Percentiles rank a stretch among this genome's conserved stretches.
These are phyloP conservation scores for Hymenopus coronatus DNA, from an alignment of 2,888 invertebrate species.

Conservation along the genomic window DNA sequence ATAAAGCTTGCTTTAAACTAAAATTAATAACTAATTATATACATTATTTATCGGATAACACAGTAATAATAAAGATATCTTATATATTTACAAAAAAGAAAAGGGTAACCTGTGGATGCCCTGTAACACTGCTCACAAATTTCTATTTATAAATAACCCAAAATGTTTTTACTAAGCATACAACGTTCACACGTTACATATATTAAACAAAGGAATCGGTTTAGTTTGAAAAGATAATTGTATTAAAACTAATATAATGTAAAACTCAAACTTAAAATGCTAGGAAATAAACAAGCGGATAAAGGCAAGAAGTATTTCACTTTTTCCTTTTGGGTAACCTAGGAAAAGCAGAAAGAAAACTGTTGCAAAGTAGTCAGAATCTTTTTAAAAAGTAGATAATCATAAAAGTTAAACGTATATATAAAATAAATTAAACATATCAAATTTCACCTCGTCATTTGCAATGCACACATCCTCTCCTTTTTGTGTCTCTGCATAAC, in stretches of 20 bases:
- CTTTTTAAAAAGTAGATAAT: constrained; percentile 5
- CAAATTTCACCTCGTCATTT: constrained; percentile 18
- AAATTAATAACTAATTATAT: background rate
- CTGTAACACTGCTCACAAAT: constrained; percentile 9
- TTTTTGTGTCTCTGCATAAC: background rate
- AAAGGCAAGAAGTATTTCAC: background rate
- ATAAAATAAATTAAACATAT: constrained; percentile 19
- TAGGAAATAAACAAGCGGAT: background rate
- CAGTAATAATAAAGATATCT: constrained; percentile 1
- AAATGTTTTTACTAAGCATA: background rate
- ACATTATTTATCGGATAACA: background rate
- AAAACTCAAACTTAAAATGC: background rate
- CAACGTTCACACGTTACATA: background rate
- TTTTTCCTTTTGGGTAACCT: background rate
- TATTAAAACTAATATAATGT: background rate
- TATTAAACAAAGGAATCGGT: background rate
- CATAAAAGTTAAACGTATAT: background rate
- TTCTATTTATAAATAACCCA: background rate
- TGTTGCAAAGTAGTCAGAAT: background rate
- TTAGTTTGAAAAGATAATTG: background rate
- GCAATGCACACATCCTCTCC: constrained; percentile 9
- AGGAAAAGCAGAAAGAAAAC: background rate
- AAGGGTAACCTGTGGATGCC: background rate
- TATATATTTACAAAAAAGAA: constrained; percentile 3
- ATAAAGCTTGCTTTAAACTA: background rate